phyloP scores from a whole-genome alignment of 2,888 invertebrate genomes.

The Deilephila elpenor region DNA sequence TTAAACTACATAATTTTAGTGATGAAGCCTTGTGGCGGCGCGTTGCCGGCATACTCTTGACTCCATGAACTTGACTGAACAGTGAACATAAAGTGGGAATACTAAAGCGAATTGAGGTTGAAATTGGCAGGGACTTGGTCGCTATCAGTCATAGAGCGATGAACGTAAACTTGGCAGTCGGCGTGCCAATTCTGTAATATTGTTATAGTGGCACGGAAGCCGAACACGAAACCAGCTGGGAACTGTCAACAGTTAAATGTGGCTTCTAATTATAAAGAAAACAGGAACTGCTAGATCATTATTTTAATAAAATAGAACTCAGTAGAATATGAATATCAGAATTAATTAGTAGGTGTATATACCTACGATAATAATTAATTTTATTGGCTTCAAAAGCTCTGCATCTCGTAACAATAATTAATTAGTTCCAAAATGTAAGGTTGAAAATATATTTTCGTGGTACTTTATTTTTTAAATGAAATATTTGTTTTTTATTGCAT shows the following conservation, averaged over 20 bases:
- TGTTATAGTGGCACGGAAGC: not conserved
- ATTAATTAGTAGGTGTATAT: too few species aligned
- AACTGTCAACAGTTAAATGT: not conserved
- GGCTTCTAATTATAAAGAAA: slow-evolving; percentile 3
- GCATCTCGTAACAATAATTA: too few species aligned
- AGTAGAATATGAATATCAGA: too few species aligned
- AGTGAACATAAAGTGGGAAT: slow-evolving; percentile 1
- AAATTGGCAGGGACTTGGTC: not conserved
- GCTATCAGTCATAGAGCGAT: slow-evolving; percentile 11
- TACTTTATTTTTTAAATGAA: too few species aligned
- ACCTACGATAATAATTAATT: too few species aligned
- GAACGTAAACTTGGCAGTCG: slow-evolving; percentile 17
- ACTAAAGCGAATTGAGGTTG: slow-evolving; percentile 20
- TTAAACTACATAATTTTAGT: slow-evolving; percentile 47
- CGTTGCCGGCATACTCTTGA: not conserved
- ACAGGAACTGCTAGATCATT: not conserved
- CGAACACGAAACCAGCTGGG: slow-evolving; percentile 11
- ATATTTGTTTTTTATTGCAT: too few species aligned
- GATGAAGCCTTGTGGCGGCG: slow-evolving; percentile 22
- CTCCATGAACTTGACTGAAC: slow-evolving; percentile 24
- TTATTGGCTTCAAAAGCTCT: too few species aligned
- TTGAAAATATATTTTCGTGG: too few species aligned
- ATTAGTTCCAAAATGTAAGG: too few species aligned
- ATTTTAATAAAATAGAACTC: not conserved
- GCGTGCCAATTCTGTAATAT: not conserved